phyloP scores from a whole-genome alignment of 2,888 invertebrate genomes.

The Macropis europaea region DNA sequence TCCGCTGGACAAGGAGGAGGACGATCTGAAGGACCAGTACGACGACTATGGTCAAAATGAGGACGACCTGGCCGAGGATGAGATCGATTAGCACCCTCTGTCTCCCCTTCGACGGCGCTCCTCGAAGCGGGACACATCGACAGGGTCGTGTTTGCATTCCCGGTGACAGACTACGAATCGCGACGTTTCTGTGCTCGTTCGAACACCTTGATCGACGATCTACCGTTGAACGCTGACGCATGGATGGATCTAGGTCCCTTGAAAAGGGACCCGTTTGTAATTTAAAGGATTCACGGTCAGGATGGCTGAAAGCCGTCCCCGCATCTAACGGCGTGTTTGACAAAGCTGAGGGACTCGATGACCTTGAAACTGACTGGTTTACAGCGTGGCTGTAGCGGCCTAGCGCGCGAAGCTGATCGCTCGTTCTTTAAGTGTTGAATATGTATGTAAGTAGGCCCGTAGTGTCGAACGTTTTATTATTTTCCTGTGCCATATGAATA shows the following conservation, averaged over 20 bases:
- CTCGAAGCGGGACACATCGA: background rate
- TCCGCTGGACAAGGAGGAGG: constrained; percentile 71
- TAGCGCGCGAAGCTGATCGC: constrained; percentile 17
- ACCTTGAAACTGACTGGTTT: constrained; percentile 5
- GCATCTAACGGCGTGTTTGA: background rate
- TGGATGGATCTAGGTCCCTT: constrained; percentile 28
- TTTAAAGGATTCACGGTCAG: constrained; percentile 16
- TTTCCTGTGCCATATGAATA: constrained; percentile 71
- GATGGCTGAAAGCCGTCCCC: constrained; percentile 33
- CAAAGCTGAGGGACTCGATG: background rate
- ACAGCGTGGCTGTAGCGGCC: constrained; percentile 20
- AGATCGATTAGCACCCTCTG: constrained; percentile 58
- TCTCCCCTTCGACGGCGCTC: background rate
- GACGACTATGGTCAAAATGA: constrained; percentile 82
- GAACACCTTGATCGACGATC: background rate
- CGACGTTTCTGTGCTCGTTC: background rate
- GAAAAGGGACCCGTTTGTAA: constrained; percentile 35
- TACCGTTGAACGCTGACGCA: background rate
- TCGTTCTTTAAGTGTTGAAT: constrained; percentile 29
- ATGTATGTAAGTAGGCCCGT: constrained; percentile 26
- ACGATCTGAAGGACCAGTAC: constrained; percentile 76
- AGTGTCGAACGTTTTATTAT: constrained; percentile 54
- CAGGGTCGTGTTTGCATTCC: constrained; percentile 21
- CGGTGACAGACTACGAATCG: constrained; percentile 21
- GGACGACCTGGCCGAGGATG: constrained; percentile 81